A percentile compares a stretch with the other conserved stretches of the same genome.
Conservation (phyloP, 2,888 invertebrate species). For the Leistus spinibarbis region DNA sequence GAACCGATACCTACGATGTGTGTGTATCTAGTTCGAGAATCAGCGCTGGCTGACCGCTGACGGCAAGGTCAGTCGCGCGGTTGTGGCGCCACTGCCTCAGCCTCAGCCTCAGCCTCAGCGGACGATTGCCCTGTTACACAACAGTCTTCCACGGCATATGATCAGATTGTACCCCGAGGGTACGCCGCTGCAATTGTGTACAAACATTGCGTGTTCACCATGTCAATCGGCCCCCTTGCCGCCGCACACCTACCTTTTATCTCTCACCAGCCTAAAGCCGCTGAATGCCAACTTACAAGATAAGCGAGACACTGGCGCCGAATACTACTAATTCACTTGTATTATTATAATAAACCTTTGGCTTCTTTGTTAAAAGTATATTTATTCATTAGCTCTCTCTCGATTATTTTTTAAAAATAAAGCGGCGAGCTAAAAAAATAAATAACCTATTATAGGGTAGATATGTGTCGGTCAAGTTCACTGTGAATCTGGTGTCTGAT, state of each 20-base stretch:
- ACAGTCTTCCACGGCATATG: neutral
- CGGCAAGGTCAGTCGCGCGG: slow-evolving; percentile 15
- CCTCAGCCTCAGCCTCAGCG: no score
- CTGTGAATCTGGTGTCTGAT: neutral
- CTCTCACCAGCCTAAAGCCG: neutral
- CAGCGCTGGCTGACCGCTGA: neutral
- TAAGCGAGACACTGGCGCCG: neutral
- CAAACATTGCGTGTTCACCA: neutral
- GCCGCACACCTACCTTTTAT: neutral
- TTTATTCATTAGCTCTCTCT: no score
- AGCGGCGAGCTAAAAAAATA: no score
- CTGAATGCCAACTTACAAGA: neutral
- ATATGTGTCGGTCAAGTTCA: neutral
- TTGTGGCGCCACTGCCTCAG: slow-evolving; percentile 22
- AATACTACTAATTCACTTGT: neutral
- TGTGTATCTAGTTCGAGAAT: neutral
- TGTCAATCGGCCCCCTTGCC: neutral
- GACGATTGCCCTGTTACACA: slow-evolving; percentile 25
- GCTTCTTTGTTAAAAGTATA: no score
- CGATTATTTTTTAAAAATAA: no score
- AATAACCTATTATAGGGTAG: neutral
- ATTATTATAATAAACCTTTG: no score
- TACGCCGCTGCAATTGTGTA: slow-evolving; percentile 1
- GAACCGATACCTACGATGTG: neutral
- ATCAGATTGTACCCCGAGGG: neutral